Conservation (phyloP, 1,140 invertebrate genomes). For the Teleogryllus occipitalis region DNA sequence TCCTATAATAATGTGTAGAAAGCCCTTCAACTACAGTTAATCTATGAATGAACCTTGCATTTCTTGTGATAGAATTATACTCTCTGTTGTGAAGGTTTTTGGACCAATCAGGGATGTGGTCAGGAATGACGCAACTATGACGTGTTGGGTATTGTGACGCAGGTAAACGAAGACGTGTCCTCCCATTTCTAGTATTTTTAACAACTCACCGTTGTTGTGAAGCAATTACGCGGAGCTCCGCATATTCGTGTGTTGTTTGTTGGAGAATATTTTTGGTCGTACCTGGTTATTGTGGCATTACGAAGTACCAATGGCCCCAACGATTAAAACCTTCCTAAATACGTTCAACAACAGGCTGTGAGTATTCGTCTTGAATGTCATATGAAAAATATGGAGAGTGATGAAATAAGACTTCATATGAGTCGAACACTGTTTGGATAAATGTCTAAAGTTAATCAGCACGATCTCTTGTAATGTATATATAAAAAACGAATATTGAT, state of each 20-base stretch:
- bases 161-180: background rate
- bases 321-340: conserved; percentile 34
- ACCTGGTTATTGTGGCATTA: background rate
- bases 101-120: background rate
- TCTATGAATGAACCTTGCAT: too few relatives aligned
- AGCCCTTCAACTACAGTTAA: too few relatives aligned
- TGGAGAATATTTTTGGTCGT: background rate
- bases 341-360: conserved; percentile 38
- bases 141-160: background rate
- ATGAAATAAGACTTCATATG: background rate
- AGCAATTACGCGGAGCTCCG: background rate
- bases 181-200: background rate
- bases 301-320: conserved; percentile 33
- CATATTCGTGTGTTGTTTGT: background rate
- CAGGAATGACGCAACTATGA: background rate
- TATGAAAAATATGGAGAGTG: too few relatives aligned
- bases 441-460: background rate
- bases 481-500: background rate
- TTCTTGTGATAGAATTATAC: too few relatives aligned
- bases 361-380: conserved; percentile 27
- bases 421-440: background rate
- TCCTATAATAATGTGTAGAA: too few relatives aligned
- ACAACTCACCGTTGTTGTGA: background rate
- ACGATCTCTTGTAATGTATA: background rate
- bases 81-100: too few relatives aligned